phyloP scores from a whole-genome alignment of 2,797 vertebrate species.

The Artibeus jamaicensis region DNA sequence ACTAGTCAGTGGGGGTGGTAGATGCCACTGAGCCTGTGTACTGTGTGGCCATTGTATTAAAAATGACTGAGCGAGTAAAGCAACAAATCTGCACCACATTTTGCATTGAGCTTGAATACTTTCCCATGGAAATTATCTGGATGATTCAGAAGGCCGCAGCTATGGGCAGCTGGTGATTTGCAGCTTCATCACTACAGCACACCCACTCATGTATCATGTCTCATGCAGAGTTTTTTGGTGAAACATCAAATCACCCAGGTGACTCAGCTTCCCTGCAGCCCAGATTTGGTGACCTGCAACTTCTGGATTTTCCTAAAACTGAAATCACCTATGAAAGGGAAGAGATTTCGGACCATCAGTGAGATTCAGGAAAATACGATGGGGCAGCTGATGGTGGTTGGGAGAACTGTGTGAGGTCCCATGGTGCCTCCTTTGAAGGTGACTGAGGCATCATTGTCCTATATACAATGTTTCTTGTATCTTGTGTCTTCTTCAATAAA shows the following conservation, averaged over 20 bases:
- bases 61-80: background rate
- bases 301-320: background rate
- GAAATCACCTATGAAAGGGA: background rate
- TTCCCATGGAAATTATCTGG: background rate
- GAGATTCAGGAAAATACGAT: background rate
- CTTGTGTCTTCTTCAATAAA: background rate
- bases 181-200: background rate
- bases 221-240: background rate
- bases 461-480: background rate
- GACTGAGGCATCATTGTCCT: background rate
- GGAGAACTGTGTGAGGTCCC: background rate
- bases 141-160: background rate
- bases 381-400: background rate
- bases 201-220: background rate
- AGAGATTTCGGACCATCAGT: background rate
- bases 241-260: background rate
- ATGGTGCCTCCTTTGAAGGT: background rate
- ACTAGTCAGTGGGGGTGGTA: background rate
- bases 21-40: background rate
- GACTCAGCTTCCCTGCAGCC: background rate
- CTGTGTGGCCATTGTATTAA: background rate
- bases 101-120: background rate
- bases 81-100: background rate
- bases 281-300: background rate
- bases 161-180: background rate